Evolutionary conservation across 2,113 vertebrate genomes (phyloP).

Genomic region (Macaca nemestrina): DNA sequence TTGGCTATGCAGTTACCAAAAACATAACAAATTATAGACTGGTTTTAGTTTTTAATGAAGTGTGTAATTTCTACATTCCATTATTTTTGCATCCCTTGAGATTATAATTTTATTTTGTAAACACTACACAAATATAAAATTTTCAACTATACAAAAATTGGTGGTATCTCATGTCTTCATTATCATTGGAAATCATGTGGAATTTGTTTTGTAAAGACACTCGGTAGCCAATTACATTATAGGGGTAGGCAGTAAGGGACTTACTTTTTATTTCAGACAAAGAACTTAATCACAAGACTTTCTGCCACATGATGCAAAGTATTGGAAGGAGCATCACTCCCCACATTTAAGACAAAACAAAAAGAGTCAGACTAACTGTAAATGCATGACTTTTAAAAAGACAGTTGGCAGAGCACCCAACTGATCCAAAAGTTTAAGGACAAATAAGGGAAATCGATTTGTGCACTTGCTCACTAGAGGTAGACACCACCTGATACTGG

Average conservation of each 20-base stretch:
- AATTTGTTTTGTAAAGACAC: background rate
- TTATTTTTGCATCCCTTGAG: background rate
- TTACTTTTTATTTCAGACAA: slow-evolving; percentile 42
- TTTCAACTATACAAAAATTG: background rate
- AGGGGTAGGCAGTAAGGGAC: background rate
- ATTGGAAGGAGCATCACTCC: background rate
- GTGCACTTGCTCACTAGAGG: background rate
- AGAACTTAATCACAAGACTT: background rate
- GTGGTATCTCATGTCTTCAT: slow-evolving; percentile 11
- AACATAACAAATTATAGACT: background rate
- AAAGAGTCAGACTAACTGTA: background rate
- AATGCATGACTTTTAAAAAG: background rate
- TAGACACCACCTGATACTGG: background rate
- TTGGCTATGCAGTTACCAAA: background rate
- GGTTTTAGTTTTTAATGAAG: slow-evolving; percentile 2
- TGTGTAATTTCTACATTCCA: background rate
- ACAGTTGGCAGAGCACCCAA: background rate
- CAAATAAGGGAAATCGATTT: background rate
- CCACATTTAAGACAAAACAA: background rate
- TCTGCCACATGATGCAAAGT: background rate
- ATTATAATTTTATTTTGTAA: slow-evolving; percentile 11
- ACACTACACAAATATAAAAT: background rate
- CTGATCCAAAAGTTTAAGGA: background rate
- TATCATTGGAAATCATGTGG: background rate
- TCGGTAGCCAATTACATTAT: background rate